These are phyloP conservation scores for Torymus texanus DNA, from an alignment of 2,888 invertebrate genomes.

Conservation along the genomic window DNA sequence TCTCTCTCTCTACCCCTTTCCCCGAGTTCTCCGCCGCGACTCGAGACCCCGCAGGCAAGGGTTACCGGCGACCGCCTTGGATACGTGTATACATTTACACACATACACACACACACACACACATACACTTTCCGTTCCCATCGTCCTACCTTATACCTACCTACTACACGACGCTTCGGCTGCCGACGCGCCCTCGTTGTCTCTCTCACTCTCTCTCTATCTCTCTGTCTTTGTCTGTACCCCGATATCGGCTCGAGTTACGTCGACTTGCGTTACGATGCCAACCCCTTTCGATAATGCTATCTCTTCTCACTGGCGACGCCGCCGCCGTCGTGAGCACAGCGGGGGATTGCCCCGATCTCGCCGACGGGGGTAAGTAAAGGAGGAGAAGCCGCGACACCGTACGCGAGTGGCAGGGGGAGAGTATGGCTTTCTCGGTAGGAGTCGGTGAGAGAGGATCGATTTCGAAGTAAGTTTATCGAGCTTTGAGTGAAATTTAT, in stretches of 20 bases:
- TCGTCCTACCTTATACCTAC: too few species aligned
- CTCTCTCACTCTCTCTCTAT: constrained; percentile 28
- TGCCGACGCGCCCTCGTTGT: constrained; percentile 21
- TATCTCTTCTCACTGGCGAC: constrained; percentile 17
- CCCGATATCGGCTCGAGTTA: constrained; percentile 61
- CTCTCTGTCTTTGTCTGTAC: constrained; percentile 25
- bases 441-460: constrained; percentile 12
- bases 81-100: too few species aligned
- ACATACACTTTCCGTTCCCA: constrained; percentile 58
- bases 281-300: constrained; percentile 56
- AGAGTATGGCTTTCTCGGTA: not conserved
- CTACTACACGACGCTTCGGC: too few species aligned
- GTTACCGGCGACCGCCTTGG: constrained; percentile 64
- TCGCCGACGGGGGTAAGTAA: constrained; percentile 4
- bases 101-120: constrained; percentile 2
- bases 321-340: too few species aligned
- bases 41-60: constrained; percentile 70
- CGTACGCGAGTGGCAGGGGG: not conserved
- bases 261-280: constrained; percentile 58
- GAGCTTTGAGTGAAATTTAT: constrained; percentile 5
- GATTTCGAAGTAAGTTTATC: constrained; percentile 22
- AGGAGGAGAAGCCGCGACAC: constrained; percentile 4
- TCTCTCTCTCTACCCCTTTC: constrained; percentile 57
- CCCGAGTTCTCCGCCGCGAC: constrained; percentile 64
- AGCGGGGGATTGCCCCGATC: constrained; percentile 26